Percentiles rank a stretch among this genome's conserved stretches.
Conservation (phyloP, 2,113 vertebrate species). For the Gavialis gangeticus region DNA sequence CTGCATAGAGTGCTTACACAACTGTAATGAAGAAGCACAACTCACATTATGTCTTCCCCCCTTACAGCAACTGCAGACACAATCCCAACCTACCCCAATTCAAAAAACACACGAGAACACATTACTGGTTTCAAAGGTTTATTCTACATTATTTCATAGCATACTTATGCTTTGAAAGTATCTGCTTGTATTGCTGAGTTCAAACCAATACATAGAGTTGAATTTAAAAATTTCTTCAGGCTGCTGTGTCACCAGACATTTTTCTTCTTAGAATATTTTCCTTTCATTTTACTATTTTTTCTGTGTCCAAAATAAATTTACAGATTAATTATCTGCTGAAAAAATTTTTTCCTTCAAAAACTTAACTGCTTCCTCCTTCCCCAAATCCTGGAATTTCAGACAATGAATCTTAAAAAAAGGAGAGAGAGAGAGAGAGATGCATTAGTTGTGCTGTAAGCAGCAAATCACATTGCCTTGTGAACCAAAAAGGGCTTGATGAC, state of each 20-base stretch:
- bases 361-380: slow-evolving; percentile 62
- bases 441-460: slow-evolving; percentile 18
- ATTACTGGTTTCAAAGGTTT: not conserved
- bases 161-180: not conserved
- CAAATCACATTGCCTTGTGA: not conserved
- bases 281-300: slow-evolving; percentile 59
- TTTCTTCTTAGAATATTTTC: not conserved
- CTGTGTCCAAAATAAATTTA: not conserved
- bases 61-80: not conserved
- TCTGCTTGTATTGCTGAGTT: not conserved
- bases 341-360: slow-evolving; percentile 82
- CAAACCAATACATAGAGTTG: not conserved
- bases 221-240: not conserved
- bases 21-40: not conserved
- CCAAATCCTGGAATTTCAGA: slow-evolving; percentile 77
- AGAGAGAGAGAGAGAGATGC: not conserved
- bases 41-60: not conserved
- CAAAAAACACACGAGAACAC: not conserved
- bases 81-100: not conserved
- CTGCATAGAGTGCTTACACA: not conserved
- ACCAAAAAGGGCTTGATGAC: not conserved
- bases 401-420: slow-evolving; percentile 77
- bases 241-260: not conserved
- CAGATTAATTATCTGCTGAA: slow-evolving; percentile 22
- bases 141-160: not conserved